These are phyloP conservation scores for Terrapene triunguis DNA, from an alignment of 2,113 vertebrate species.

Conservation along the genomic window DNA sequence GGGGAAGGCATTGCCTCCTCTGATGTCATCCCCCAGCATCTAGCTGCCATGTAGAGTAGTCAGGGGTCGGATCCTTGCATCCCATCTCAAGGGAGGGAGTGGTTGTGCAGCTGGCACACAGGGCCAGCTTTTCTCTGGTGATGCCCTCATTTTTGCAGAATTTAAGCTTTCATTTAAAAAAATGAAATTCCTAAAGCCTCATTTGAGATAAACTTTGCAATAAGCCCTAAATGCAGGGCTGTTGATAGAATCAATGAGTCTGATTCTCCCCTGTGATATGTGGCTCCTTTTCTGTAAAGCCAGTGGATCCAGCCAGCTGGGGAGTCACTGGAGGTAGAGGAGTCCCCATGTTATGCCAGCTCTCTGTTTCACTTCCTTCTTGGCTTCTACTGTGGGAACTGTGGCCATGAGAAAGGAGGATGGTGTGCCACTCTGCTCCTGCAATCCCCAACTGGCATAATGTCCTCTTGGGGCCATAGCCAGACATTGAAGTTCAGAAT, in stretches of 20 bases:
- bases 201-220: background rate
- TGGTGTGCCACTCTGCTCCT: background rate
- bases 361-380: background rate
- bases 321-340: background rate
- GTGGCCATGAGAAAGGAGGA: accelerated
- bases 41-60: background rate
- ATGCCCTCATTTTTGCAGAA: background rate
- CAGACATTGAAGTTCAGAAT: background rate
- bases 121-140: background rate
- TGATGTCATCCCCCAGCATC: too few relatives aligned
- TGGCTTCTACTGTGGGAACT: background rate
- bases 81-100: background rate
- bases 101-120: background rate
- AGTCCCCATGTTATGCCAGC: background rate
- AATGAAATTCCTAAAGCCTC: background rate
- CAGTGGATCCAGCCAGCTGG: background rate
- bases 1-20: background rate
- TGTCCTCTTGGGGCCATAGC: background rate
- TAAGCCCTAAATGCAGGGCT: background rate
- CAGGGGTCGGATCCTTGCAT: background rate
- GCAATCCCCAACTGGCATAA: background rate
- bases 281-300: background rate
- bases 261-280: background rate
- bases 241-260: background rate
- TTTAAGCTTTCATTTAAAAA: background rate